These are phyloP conservation scores for Digitonthophagus gazella DNA, from an alignment of 2,888 invertebrate genomes.

Conservation along the genomic window DNA sequence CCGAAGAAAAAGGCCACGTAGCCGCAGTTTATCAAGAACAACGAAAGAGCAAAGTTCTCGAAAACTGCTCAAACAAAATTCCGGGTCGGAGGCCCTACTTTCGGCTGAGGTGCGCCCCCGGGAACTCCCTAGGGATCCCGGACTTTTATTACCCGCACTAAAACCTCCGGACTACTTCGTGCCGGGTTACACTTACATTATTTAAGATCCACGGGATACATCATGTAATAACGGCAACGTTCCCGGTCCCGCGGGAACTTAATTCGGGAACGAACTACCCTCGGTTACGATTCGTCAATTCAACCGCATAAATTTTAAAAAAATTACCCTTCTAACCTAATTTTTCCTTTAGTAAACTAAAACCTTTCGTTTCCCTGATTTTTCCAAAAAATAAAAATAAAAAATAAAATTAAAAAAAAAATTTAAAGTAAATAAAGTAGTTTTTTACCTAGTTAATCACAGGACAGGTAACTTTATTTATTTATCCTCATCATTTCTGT, in stretches of 20 bases:
- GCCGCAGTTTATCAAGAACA: background rate
- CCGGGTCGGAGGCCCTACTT: constrained; percentile 9
- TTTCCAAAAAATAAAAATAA: background rate
- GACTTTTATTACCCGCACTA: constrained; percentile 41
- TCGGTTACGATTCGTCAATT: background rate
- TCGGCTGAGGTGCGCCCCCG: constrained; percentile 23
- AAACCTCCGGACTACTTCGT: constrained; percentile 26
- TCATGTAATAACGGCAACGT: background rate
- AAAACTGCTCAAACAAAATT: constrained; percentile 37
- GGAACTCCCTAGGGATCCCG: constrained; percentile 36
- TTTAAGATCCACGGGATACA: background rate
- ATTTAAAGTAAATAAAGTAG: too few species aligned
- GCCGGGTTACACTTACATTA: background rate
- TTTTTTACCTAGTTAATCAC: too few species aligned
- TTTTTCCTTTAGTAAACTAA: background rate
- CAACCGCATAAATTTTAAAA: background rate
- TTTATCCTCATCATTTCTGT: background rate
- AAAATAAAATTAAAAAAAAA: background rate
- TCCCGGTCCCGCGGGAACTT: background rate
- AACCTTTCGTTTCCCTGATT: too few species aligned
- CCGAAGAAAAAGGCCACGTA: background rate
- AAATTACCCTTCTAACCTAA: background rate
- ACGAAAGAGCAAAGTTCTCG: constrained; percentile 31
- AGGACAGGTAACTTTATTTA: too few species aligned
- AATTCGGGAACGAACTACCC: background rate